Evolutionary conservation across 2,113 vertebrate species (phyloP), one percentile per base, ranked within the genome.

Genomic region (Herpailurus yagouaroundi): DNA sequence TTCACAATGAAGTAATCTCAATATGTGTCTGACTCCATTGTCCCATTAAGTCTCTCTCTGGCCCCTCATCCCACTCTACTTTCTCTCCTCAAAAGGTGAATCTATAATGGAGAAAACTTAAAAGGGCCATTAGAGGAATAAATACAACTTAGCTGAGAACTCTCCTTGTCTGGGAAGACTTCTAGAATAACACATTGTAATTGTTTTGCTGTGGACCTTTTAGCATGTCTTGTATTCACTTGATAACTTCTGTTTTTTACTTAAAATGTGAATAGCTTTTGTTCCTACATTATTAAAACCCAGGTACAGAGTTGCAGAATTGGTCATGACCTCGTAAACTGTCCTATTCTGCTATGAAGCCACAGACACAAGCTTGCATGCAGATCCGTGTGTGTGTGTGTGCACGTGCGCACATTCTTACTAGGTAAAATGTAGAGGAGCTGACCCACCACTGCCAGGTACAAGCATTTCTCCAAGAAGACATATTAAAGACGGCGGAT

Each of bases 381-480:
- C 7, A 45, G 41, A 29, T 76, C 27, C 3, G 27, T 4, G 13
- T 25, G 13, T 18, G 7, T 18, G 7, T 12, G 10, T 13, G 19
- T 1, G 1, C 3, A 1, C 13, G 4, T 10, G 0, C 6, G 6
- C 27, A 1, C 1, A 68, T 73, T 95, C 50, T 84, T 68, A 19
- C 18, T 0, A 55, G 66, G n/a, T 66, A 36, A 76, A 64, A 41
- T 7, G 31, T 31, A 57, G 31, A 63, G 9, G 19, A 2, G 6
- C 25, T 38, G n/a, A 27, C 33, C 33, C n/a, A 31, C 38, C 64
- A 10, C 45, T 45, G 45, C 23, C 88, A 33, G 36, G 66, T 33
- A 36, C 48, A 52, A 77, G 81, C 25, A 11, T 87, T 87, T 87
- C 55, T 90, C 57, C 76, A 66, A 69, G 69, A 71, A 86, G 84